These are phyloP conservation scores for Glaucidium brasilianum DNA, from an alignment of 2,113 vertebrate species.

Conservation along the genomic window DNA sequence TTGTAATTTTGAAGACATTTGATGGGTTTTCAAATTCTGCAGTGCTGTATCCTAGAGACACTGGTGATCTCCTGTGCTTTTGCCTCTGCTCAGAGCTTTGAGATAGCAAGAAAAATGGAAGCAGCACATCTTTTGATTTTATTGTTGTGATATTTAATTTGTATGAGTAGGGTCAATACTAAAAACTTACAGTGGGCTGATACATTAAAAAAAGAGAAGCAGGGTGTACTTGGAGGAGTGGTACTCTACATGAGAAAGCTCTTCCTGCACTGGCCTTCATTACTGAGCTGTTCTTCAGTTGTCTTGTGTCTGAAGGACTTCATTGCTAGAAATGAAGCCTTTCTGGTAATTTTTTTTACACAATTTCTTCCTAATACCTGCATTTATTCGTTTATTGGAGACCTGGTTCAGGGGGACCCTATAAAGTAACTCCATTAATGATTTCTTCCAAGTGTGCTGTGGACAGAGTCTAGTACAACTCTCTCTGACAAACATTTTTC, in stretches of 20 bases:
- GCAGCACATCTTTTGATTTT: background rate
- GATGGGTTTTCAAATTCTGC: background rate
- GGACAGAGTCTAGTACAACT: background rate
- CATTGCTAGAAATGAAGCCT: background rate
- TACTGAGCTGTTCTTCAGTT: background rate
- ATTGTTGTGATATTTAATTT: background rate
- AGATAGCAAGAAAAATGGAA: background rate
- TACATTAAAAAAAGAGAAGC: background rate
- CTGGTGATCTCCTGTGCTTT: background rate
- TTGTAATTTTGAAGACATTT: background rate
- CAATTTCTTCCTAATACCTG: accelerated
- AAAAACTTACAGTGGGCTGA: background rate
- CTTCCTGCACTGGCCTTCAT: background rate
- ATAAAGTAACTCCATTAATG: background rate
- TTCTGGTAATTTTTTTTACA: background rate
- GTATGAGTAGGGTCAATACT: background rate
- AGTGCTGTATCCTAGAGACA: background rate
- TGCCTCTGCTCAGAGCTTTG: background rate
- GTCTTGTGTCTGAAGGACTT: background rate
- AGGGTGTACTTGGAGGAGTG: background rate
- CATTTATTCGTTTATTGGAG: background rate
- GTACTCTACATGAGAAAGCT: background rate
- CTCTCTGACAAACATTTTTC: background rate
- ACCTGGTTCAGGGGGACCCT: background rate
- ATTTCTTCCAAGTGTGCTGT: background rate